Evolutionary conservation across 2,113 vertebrate genomes (phyloP), one percentile per base, ranked within the genome.

Genomic region (Hoplias malabaricus): DNA sequence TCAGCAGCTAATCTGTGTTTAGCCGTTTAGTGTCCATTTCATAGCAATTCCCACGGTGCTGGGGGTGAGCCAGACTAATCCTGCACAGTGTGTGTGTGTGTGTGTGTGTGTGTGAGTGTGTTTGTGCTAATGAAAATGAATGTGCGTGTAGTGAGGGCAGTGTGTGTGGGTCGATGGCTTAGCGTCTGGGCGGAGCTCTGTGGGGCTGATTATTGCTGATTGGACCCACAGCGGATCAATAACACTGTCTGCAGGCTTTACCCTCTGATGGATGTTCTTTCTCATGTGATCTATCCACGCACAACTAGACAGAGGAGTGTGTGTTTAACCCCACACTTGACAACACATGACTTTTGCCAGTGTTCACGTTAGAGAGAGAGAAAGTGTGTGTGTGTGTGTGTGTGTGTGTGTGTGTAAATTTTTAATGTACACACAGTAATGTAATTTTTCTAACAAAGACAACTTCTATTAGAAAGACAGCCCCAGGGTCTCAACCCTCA

Each of bases 161-260:
- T 56, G 50, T 71, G 56, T 27, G 57, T 14, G 43, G 78, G 87
- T 84, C 73, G 46, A 80, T 81, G 82, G 59, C 75, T 68, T 53
- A 73, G 78, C 38, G 69, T 36, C 23, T 29, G 59, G 77, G 40
- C 19, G 54, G 79, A 72, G 78, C 63, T 73, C 46, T 77, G 63
- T 23, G 57, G 63, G 69, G 76, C 70, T 89, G 85, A 89, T 90
- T 86, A 87, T 82, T 89, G 87, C 86, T 85, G 86, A 91, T 85
- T 67, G 78, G 79, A 33, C 80, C 78, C 70, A 23, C 7, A 69
- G 54, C 66, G 56, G 74, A 90, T 92, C 88, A 80, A 84, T 89
- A 36, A 14, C 67, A 42, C 83, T 78, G 73, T 78, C 73, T 84
- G 78, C 40, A 59, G 70, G 31, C 71, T 54, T 53, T 72, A 36